These are phyloP conservation scores for Epinephelus cyanopodus DNA, from an alignment of 2,113 vertebrate genomes.

Conservation along the genomic window DNA sequence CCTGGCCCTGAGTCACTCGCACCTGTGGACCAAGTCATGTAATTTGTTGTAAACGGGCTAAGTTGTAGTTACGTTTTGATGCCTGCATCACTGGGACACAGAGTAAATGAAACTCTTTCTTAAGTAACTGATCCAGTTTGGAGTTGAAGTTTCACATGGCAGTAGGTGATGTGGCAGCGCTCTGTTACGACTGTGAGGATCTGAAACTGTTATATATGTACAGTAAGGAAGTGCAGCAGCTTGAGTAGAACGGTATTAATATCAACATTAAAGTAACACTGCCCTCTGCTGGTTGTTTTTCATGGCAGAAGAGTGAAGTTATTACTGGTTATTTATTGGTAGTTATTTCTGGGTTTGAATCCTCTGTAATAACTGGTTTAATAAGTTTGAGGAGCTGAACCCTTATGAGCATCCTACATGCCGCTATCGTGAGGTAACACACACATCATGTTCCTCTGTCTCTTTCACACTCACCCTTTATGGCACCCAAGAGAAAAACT, in stretches of 20 bases:
- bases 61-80: neutral
- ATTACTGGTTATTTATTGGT: too few relatives aligned
- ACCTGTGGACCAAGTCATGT: constrained; percentile 72
- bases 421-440: neutral
- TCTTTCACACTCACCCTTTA: neutral
- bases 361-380: neutral
- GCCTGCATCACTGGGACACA: neutral
- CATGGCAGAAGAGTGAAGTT: neutral
- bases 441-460: neutral
- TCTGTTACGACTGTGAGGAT: neutral
- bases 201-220: neutral
- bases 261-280: constrained; percentile 15
- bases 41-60: neutral
- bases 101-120: neutral
- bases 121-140: neutral
- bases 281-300: constrained; percentile 66
- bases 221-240: neutral
- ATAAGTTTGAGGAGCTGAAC: neutral
- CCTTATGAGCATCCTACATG: neutral
- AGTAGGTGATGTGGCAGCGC: too few relatives aligned
- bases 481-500: neutral
- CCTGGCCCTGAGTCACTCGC: constrained; percentile 87
- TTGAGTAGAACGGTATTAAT: neutral
- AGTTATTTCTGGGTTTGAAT: neutral
- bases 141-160: neutral